phyloP scores from a whole-genome alignment of 2,797 vertebrate species.

The Emydoidea blandingii region DNA sequence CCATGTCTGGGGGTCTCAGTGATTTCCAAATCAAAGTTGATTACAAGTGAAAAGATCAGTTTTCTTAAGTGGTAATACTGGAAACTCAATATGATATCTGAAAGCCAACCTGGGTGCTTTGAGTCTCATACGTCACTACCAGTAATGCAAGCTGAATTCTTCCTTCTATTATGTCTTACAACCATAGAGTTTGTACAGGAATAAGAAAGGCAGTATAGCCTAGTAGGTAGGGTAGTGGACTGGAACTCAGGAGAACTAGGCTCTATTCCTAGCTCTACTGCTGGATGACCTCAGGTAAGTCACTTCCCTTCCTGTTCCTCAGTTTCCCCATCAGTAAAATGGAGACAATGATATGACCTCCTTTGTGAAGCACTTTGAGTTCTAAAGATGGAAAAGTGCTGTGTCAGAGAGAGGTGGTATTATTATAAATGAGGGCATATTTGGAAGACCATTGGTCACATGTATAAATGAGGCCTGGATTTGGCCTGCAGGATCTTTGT shows the following conservation, averaged over 20 bases:
- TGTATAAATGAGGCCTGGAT: background rate
- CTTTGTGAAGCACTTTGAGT: background rate
- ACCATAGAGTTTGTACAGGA: background rate
- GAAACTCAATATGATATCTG: rapidly evolving
- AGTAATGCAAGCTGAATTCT: background rate
- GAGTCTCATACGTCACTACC: rapidly evolving
- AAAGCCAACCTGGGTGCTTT: background rate
- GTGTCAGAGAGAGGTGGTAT: background rate
- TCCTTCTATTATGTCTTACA: background rate
- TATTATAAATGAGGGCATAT: background rate
- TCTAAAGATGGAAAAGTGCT: background rate
- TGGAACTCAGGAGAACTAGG: background rate
- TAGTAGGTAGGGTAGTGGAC: background rate
- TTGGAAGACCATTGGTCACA: background rate
- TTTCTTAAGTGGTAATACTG: background rate
- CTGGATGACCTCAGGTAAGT: background rate
- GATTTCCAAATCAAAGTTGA: background rate
- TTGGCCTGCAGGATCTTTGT: background rate
- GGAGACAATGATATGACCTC: background rate
- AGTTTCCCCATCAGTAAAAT: background rate
- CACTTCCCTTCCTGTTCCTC: background rate
- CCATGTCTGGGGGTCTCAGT: background rate
- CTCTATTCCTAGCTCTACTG: background rate
- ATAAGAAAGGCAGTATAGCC: background rate
- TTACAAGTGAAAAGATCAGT: background rate